These are phyloP conservation scores for Anniella stebbinsi DNA, from an alignment of 2,797 vertebrate species.

Conservation along the genomic window DNA sequence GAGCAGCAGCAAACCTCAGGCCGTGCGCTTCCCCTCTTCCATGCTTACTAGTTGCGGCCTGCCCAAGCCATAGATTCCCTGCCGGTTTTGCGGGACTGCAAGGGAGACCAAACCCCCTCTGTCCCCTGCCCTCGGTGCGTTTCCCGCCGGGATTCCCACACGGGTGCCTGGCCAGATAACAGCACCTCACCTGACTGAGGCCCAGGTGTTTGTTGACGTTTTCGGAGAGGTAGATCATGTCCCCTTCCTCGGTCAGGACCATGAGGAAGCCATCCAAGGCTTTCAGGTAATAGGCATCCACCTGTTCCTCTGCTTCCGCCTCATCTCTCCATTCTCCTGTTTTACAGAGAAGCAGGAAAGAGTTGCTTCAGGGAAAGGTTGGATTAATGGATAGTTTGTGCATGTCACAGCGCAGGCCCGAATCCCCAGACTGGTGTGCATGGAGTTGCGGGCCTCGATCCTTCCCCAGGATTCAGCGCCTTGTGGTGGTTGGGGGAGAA, in stretches of 20 bases:
- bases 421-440: too few relatives aligned
- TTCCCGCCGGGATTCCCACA: neutral
- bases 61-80: neutral
- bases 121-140: neutral
- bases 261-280: conserved; percentile 88
- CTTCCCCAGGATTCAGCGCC: neutral
- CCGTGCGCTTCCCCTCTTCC: neutral
- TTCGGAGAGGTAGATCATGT: conserved; percentile 90
- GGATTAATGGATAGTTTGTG: too few relatives aligned
- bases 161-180: neutral
- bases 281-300: conserved; percentile 85
- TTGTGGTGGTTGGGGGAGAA: neutral
- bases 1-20: neutral
- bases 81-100: neutral
- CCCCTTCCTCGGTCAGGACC: conserved; percentile 87
- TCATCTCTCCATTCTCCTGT: conserved; percentile 70
- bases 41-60: neutral
- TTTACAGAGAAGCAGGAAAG: neutral
- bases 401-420: neutral
- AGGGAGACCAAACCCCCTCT: neutral
- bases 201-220: conserved; percentile 88
- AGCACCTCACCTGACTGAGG: conserved; percentile 81
- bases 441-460: neutral
- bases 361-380: neutral
- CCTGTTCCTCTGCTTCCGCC: conserved; percentile 73